Evolutionary conservation across 2,888 invertebrate species (phyloP).

Genomic region (Tetragnatha montana): DNA sequence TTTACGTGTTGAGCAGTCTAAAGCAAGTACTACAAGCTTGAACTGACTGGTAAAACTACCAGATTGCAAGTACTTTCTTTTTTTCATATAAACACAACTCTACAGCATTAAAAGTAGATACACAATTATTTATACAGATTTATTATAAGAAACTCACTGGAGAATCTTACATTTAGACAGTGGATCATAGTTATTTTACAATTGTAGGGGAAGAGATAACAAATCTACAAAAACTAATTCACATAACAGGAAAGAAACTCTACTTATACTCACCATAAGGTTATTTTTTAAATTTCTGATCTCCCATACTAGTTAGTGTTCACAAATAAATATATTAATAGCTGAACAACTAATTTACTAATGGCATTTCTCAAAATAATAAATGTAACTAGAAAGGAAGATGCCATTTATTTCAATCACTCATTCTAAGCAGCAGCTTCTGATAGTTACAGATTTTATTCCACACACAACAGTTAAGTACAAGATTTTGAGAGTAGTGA

Average conservation of each 20-base stretch:
- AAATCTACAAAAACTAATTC: background rate
- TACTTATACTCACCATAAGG: background rate
- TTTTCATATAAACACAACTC: constrained; percentile 40
- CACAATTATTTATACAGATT: constrained; percentile 40
- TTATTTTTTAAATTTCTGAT: background rate
- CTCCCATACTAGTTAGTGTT: background rate
- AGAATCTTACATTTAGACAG: constrained; percentile 7
- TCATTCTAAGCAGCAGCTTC: background rate
- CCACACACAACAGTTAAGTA: background rate
- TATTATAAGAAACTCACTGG: constrained; percentile 1
- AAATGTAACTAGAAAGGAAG: background rate
- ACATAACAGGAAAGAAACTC: background rate
- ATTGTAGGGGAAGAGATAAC: background rate
- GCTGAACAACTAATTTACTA: background rate
- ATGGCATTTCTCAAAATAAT: background rate
- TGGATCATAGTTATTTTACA: background rate
- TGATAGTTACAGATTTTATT: background rate
- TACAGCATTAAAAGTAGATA: constrained; percentile 25
- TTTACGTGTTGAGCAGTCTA: constrained; percentile 43
- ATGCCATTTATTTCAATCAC: background rate
- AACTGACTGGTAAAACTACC: constrained; percentile 33
- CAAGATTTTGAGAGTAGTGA: background rate
- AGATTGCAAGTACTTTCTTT: constrained; percentile 34
- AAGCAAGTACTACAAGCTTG: constrained; percentile 42
- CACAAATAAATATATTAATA: background rate